These are phyloP conservation scores for Jaculus jaculus DNA, from an alignment of 2,113 vertebrate species.

Conservation along the genomic window DNA sequence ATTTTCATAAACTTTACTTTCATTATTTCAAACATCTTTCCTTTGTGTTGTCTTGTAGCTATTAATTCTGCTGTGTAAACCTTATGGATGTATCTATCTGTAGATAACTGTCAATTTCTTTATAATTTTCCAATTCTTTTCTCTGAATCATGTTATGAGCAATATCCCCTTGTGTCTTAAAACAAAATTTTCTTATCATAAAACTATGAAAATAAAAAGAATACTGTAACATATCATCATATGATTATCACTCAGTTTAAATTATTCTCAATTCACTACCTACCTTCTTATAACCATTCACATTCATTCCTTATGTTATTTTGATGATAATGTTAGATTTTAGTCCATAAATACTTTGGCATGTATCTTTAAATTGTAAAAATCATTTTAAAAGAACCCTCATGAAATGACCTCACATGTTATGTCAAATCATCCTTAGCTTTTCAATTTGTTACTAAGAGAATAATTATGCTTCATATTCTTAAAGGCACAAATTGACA, in stretches of 20 bases:
- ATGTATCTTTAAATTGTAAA: not conserved
- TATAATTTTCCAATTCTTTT: not conserved
- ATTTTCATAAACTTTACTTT: not conserved
- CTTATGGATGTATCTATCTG: not conserved
- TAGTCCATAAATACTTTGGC: not conserved
- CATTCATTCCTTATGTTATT: not conserved
- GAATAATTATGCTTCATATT: not conserved
- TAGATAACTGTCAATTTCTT: not conserved
- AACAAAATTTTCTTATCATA: not conserved
- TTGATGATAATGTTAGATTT: not conserved
- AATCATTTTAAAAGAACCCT: not conserved
- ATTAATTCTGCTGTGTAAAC: not conserved
- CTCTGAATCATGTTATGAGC: not conserved
- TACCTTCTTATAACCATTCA: not conserved
- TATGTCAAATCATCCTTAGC: not conserved
- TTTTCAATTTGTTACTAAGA: slow-evolving; percentile 15
- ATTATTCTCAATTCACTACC: not conserved
- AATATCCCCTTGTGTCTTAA: not conserved
- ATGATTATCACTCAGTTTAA: not conserved
- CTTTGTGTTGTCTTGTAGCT: not conserved
- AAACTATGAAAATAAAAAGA: not conserved
- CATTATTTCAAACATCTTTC: not conserved
- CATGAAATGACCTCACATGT: not conserved
- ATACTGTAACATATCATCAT: not conserved
- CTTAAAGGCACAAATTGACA: not conserved